phyloP scores from a whole-genome alignment of 1,140 invertebrate genomes.

The Trissolcus basalis region DNA sequence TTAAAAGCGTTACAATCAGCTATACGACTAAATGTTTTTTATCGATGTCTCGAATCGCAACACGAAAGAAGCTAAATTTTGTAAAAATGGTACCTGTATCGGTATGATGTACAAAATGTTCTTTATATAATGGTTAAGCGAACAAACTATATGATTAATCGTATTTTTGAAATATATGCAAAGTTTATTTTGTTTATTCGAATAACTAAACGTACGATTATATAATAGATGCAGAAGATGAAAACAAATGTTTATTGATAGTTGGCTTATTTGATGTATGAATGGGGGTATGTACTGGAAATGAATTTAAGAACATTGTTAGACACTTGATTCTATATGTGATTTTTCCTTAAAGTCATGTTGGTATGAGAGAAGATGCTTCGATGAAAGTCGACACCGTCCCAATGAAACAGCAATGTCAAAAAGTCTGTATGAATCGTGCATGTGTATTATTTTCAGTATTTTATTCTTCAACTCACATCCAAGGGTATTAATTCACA shows the following conservation, averaged over 20 bases:
- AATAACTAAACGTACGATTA: slow-evolving; percentile 44
- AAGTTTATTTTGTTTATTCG: slow-evolving; percentile 59
- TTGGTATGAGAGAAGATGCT: slow-evolving; percentile 12
- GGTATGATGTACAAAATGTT: slow-evolving; percentile 53
- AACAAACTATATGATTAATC: slow-evolving; percentile 44
- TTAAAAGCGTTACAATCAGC: too few species aligned
- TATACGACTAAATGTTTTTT: slow-evolving; percentile 14
- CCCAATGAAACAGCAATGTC: slow-evolving; percentile 42
- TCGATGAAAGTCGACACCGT: slow-evolving; percentile 6
- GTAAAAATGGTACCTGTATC: slow-evolving; percentile 48
- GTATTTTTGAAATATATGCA: slow-evolving; percentile 51
- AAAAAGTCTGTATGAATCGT: not conserved
- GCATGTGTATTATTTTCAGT: too few species aligned
- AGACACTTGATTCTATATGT: slow-evolving; percentile 32
- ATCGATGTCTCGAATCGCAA: slow-evolving; percentile 34
- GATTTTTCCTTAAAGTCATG: slow-evolving; percentile 34
- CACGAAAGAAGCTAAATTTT: slow-evolving; percentile 18
- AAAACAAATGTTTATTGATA: slow-evolving; percentile 39
- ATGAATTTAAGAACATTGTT: slow-evolving; percentile 31
- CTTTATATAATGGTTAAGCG: slow-evolving; percentile 46
- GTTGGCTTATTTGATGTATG: slow-evolving; percentile 33
- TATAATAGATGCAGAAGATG: slow-evolving; percentile 24
- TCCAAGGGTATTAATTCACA: too few species aligned
- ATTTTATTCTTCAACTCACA: too few species aligned
- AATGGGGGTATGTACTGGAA: slow-evolving; percentile 24